These are phyloP conservation scores for Champsocephalus esox DNA, from an alignment of 2,797 vertebrate species.

Conservation along the genomic window DNA sequence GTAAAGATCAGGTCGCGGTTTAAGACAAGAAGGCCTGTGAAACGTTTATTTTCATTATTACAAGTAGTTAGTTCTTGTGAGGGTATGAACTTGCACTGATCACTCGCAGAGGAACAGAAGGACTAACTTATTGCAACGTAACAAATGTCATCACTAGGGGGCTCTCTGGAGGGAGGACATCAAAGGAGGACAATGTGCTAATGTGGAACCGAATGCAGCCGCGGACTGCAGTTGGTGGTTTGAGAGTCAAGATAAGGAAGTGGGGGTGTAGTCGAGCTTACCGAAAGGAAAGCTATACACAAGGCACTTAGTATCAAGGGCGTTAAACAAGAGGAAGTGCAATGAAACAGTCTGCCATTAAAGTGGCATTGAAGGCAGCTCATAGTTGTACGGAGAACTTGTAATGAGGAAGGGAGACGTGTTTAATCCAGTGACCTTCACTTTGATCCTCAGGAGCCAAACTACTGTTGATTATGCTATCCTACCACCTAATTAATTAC, in stretches of 20 bases:
- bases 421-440: slow-evolving; percentile 41
- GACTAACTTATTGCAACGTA: slow-evolving; percentile 34
- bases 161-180: slow-evolving; percentile 64
- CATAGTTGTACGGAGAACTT: background rate
- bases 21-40: background rate
- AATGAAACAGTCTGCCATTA: background rate
- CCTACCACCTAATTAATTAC: slow-evolving; percentile 36
- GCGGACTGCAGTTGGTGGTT: slow-evolving; percentile 56
- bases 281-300: slow-evolving; percentile 33
- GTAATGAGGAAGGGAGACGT: slow-evolving; percentile 4
- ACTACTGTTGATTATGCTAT: slow-evolving; percentile 18
- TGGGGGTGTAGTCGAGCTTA: slow-evolving; percentile 30
- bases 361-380: slow-evolving; percentile 5
- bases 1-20: background rate
- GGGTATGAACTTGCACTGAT: slow-evolving; percentile 39
- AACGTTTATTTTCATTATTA: background rate
- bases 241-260: slow-evolving; percentile 62
- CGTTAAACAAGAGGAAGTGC: background rate
- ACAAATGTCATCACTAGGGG: slow-evolving; percentile 59
- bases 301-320: slow-evolving; percentile 49
- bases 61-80: slow-evolving; percentile 10
- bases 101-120: slow-evolving; percentile 34
- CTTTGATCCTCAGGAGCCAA: slow-evolving; percentile 25
- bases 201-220: slow-evolving; percentile 61
- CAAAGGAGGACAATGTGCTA: slow-evolving; percentile 67